Base-by-base conservation (phyloP, 2,888 invertebrate species). In the Apotomis betuletana region DNA sequence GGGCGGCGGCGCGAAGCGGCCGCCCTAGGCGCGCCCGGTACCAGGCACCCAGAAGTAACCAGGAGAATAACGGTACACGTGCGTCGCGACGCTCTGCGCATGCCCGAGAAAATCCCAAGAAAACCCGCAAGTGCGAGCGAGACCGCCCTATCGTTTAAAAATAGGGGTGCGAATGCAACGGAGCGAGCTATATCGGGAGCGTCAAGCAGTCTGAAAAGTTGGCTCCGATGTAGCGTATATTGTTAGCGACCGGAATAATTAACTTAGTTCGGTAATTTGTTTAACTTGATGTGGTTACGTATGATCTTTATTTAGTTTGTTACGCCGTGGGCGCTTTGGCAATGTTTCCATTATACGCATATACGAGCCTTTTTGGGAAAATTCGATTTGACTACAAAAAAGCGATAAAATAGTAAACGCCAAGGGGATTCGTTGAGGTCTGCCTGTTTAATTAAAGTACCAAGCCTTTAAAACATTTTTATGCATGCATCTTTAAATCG, bases 21-120 rank as follows among this genome's bases (percentile, higher is more conserved):
- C 92, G 94, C 86, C 94, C 94, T 84, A 90, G 90, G 84, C 94
- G 94, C 85, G 94, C 94, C 86, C 92, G 89, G 78, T 92, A 93
- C 86, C 92, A 94, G 87, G 94, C 73, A 74, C 80, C 0, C 92
- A 94, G 80, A 84, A 81, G 8, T 54, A 73, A 75, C 70, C 44
- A 87, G 85, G 84, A 92, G 90, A 73, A 82, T 67, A 49, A 63
- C 46, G 65, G 78, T 57, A 76, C 91, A 90, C 90, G 91, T 90
- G 92, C 89, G 86, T 83, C 87, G 86, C 78, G 86, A 84, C 85
- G 85, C 85, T 83, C 81, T 78, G 90, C 92, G 86, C 93, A 93
- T 89, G 92, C 88, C 83, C 90, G 81, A 78, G 90, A 85, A 90
- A 92, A 89, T 86, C 85, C 84, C 79, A 78, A 82, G 89, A 84